Conservation (phyloP, 2,888 invertebrate genomes). For the Limnephilus marmoratus region DNA sequence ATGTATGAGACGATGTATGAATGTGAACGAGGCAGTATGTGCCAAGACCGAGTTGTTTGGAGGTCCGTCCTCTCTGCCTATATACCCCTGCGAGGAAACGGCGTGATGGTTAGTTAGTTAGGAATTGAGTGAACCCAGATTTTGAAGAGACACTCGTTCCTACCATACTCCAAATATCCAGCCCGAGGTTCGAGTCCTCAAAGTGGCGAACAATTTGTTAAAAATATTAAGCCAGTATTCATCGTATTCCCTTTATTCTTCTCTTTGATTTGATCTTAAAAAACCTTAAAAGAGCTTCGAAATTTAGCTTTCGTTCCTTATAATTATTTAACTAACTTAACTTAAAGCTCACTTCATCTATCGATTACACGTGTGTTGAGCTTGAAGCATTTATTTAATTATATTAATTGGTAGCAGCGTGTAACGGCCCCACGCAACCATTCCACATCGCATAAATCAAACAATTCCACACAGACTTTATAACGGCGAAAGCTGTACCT, state of each 20-base stretch:
- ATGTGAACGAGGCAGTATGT: no score
- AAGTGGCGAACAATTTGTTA: no score
- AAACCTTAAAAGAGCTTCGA: background rate
- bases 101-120: no score
- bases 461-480: background rate
- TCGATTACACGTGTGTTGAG: background rate
- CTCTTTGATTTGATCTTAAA: background rate
- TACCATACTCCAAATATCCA: background rate
- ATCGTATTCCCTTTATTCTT: no score
- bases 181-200: no score
- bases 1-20: no score
- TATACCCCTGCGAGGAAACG: no score
- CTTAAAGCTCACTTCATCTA: background rate
- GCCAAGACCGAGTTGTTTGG: no score
- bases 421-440: background rate
- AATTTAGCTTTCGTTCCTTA: background rate
- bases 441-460: background rate
- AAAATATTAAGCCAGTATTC: no score
- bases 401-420: background rate
- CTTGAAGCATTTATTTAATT: background rate
- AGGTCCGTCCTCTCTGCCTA: no score
- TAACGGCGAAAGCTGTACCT: background rate
- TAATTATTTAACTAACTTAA: background rate
- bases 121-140: no score
- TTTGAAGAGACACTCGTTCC: background rate